phyloP scores from a whole-genome alignment of 2,888 invertebrate genomes.

The Tuberolachnus salignus region DNA sequence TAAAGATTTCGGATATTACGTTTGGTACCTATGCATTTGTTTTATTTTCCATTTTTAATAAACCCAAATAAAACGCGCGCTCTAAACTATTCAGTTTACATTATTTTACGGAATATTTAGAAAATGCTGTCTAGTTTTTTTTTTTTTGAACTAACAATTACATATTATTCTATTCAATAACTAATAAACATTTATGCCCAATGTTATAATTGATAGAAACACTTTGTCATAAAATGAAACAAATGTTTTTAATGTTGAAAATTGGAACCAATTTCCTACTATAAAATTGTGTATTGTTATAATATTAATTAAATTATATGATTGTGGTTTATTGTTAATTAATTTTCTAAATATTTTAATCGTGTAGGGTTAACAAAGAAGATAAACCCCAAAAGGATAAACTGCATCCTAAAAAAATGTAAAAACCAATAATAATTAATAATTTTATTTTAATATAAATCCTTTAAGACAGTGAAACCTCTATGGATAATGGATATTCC shows the following conservation, averaged over 20 bases:
- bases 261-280: background rate
- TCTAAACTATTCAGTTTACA: too few relatives aligned
- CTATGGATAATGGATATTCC: too few relatives aligned
- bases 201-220: background rate
- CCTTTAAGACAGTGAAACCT: too few relatives aligned
- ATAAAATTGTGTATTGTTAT: background rate
- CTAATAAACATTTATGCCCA: background rate
- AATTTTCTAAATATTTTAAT: constrained; percentile 40
- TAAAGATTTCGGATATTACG: background rate
- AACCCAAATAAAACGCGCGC: too few relatives aligned
- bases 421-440: constrained; percentile 26
- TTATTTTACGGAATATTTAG: too few relatives aligned
- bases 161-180: background rate
- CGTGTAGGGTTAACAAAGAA: constrained; percentile 33
- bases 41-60: too few relatives aligned
- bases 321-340: constrained; percentile 3
- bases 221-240: background rate
- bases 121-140: too few relatives aligned
- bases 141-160: too few relatives aligned
- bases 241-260: background rate
- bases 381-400: constrained; percentile 45
- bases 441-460: background rate
- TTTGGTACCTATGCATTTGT: too few relatives aligned
- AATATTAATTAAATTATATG: background rate
- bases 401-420: constrained; percentile 54